phyloP scores from a whole-genome alignment of 2,113 vertebrate genomes.

The Oryzias melastigma region DNA sequence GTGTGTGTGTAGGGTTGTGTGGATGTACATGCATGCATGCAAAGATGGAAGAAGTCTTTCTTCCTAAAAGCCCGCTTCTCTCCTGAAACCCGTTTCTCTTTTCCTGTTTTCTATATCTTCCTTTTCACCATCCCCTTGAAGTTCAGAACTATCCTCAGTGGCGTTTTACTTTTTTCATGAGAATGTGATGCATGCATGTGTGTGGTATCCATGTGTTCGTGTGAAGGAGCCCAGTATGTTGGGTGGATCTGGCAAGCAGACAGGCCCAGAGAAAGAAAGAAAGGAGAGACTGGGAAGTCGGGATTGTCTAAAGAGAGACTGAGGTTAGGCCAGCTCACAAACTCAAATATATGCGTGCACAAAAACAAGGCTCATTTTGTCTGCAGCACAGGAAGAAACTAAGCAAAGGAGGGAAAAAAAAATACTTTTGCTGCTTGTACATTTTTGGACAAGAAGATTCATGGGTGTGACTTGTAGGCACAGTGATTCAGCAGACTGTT shows the following conservation, averaged over 20 bases:
- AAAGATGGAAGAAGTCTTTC: conserved; percentile 32
- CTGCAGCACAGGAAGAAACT: conserved; percentile 36
- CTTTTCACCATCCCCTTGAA: conserved; percentile 9
- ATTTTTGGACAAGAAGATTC: conserved; percentile 55
- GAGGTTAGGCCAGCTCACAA: conserved; percentile 51
- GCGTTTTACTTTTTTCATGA: conserved; percentile 31
- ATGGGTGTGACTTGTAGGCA: conserved; percentile 64
- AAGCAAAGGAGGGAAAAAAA: conserved; percentile 25
- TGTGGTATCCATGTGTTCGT: conserved; percentile 7
- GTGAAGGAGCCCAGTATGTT: conserved; percentile 17
- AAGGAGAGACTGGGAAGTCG: conserved; percentile 22
- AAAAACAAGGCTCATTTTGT: conserved; percentile 64
- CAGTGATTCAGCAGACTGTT: conserved; percentile 61
- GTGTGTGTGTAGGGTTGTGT: conserved; percentile 20
- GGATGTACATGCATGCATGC: conserved; percentile 28
- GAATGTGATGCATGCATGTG: conserved; percentile 20
- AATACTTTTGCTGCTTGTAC: conserved; percentile 30
- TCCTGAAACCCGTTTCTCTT: conserved; percentile 26
- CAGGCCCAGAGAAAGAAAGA: conserved; percentile 43
- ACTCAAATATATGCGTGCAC: conserved; percentile 57
- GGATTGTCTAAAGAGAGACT: conserved; percentile 58
- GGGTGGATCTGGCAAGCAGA: conserved; percentile 47
- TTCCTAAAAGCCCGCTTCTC: conserved; percentile 56
- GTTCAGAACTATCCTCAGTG: conserved; percentile 31
- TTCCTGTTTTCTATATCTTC: background rate